Conservation (phyloP, 2,113 vertebrate genomes). For the Leucopternis melanops region DNA sequence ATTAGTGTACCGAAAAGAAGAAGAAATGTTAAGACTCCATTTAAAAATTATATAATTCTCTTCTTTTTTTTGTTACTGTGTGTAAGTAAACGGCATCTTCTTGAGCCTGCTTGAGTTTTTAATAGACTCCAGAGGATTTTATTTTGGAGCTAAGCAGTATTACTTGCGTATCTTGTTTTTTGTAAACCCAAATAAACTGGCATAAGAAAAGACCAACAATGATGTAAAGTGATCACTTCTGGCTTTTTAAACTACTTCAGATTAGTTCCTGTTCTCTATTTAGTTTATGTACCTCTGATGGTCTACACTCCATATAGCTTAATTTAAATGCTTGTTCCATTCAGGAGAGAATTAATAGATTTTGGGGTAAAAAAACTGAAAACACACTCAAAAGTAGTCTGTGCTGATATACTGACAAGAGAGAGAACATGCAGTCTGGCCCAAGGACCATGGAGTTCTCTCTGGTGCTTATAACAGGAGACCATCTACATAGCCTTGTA, state of each 20-base stretch:
- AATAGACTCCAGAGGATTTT: not conserved
- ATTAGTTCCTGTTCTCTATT: not conserved
- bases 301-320: not conserved
- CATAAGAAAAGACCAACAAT: not conserved
- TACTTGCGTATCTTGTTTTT: not conserved
- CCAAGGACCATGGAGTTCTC: not conserved
- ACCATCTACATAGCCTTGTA: not conserved
- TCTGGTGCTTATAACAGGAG: not conserved
- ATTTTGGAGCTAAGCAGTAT: not conserved
- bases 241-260: not conserved
- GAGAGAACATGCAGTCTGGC: not conserved
- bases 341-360: not conserved
- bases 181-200: not conserved
- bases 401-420: not conserved
- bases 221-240: not conserved
- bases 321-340: not conserved
- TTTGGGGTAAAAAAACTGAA: not conserved
- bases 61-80: not conserved
- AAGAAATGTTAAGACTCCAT: not conserved
- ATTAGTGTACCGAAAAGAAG: not conserved
- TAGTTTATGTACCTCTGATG: not conserved
- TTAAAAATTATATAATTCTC: not conserved
- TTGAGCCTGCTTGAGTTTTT: not conserved
- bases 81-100: not conserved
- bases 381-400: not conserved